Percentiles rank a stretch among this genome's conserved stretches.
These are phyloP conservation scores for Alauda arvensis DNA, from an alignment of 2,797 vertebrate species.

Conservation along the genomic window DNA sequence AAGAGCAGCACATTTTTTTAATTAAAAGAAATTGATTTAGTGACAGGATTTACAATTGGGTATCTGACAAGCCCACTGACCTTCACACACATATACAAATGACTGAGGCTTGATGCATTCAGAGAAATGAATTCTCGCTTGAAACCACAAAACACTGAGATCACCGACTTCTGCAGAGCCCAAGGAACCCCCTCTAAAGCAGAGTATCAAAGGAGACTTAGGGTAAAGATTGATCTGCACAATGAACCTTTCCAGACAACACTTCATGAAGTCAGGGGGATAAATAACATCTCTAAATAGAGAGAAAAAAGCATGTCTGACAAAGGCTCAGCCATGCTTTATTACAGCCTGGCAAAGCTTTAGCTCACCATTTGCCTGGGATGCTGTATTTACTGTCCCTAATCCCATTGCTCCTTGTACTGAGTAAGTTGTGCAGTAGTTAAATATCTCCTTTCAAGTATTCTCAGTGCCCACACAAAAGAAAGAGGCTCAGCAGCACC, in stretches of 20 bases:
- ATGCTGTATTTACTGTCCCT: neutral
- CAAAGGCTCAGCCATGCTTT: neutral
- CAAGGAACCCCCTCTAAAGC: neutral
- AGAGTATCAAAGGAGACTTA: neutral
- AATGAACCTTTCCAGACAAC: neutral
- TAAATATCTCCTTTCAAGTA: neutral
- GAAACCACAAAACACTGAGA: neutral
- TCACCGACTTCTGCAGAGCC: neutral
- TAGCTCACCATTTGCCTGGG: neutral
- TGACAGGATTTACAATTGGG: conserved; percentile 40
- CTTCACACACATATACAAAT: conserved; percentile 39
- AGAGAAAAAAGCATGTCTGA: neutral
- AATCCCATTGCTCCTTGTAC: neutral
- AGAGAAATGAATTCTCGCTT: neutral
- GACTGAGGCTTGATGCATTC: neutral
- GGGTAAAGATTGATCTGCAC: neutral
- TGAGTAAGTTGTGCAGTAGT: neutral
- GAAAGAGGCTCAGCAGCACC: neutral
- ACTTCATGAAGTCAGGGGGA: neutral
- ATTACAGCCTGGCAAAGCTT: neutral
- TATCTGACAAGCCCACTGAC: conserved; percentile 51
- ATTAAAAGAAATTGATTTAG: conserved; percentile 65
- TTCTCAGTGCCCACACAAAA: neutral
- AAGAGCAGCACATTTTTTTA: conserved; percentile 13
- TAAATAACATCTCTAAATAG: neutral